Percentiles rank a stretch among this genome's conserved stretches.
These are phyloP conservation scores for Habroteleia sp. DNA, from an alignment of 2,888 invertebrate species.

Conservation along the genomic window DNA sequence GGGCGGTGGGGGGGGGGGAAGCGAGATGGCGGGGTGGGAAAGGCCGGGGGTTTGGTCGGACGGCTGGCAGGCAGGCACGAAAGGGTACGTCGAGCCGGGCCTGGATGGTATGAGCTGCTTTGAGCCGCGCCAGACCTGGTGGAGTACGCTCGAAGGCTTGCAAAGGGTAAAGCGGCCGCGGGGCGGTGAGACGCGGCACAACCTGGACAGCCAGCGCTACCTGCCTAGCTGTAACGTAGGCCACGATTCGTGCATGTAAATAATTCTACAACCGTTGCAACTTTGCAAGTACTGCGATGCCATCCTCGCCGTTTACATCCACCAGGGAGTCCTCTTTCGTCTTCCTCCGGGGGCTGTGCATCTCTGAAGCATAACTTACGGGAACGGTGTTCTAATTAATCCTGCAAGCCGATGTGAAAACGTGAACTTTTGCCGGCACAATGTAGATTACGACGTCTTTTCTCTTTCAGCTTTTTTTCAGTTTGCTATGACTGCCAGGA, in stretches of 20 bases:
- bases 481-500: conserved; percentile 10
- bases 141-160: conserved; percentile 75
- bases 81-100: conserved; percentile 73
- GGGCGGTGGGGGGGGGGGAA: conserved; percentile 30
- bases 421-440: conserved; percentile 31
- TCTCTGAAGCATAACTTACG: conserved; percentile 31
- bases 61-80: conserved; percentile 78
- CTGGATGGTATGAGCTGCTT: conserved; percentile 77
- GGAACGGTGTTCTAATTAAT: conserved; percentile 49
- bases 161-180: conserved; percentile 65
- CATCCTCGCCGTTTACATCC: conserved; percentile 46
- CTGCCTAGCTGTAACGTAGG: conserved; percentile 78
- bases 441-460: conserved; percentile 11
- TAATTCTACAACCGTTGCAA: conserved; percentile 79
- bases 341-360: conserved; percentile 41
- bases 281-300: conserved; percentile 66
- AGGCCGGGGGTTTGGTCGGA: conserved; percentile 72
- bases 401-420: conserved; percentile 40
- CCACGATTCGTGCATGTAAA: conserved; percentile 79
- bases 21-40: conserved; percentile 48
- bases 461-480: neutral
- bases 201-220: conserved; percentile 76
- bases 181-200: conserved; percentile 66
- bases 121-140: conserved; percentile 79
- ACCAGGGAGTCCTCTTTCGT: conserved; percentile 23